Base-by-base conservation (phyloP, 1,140 invertebrate genomes). In the Drosophila takahashii region DNA sequence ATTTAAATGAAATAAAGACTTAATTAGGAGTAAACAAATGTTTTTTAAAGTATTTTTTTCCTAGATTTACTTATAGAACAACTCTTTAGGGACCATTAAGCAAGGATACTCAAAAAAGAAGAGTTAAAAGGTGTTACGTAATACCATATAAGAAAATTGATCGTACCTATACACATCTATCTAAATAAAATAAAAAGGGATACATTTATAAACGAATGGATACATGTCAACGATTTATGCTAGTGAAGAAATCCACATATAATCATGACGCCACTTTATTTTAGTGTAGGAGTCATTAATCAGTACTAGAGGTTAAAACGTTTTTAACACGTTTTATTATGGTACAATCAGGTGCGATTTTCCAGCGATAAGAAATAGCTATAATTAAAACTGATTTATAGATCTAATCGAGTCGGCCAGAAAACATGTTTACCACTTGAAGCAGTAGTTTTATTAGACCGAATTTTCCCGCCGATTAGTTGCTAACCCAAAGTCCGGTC, bases 371-470 rank as follows among this genome's bases (percentile, higher is more conserved):
- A 51, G 27, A 66, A 62, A 66, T n/a, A 32, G 13, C 9, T 67
- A 67, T 51, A 65, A 67, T 65, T 65, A 67, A 67, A 51, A 65
- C 64, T n/a, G 64, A 67, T 67, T 67, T 65, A 65, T 67, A 34
- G 58, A 50, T 41, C 27, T 50, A 5, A 41, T 64, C 44, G 13
- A 26, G 22, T 22, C 16, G n/a, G 18, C 0, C 18, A 3, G 18
- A 48, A 62, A 64, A 64, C 56, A 34, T 37, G 42, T 45, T 62
- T 59, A 59, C 22, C 36, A 42, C 60, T 59, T n/a, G 15, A 47
- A n/a, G 0, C 13, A 16, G 18, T 18, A 41, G 34, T 62, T 66
- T 62, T 62, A 66, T 66, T 48, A 16, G 44, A 27, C 41, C 7
- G n/a, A 45, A 45, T 18, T 29, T 52, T 66, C 4, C 39, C 65